Base-by-base conservation (phyloP, 1,140 invertebrate genomes). In the Drosophila subobscura region DNA sequence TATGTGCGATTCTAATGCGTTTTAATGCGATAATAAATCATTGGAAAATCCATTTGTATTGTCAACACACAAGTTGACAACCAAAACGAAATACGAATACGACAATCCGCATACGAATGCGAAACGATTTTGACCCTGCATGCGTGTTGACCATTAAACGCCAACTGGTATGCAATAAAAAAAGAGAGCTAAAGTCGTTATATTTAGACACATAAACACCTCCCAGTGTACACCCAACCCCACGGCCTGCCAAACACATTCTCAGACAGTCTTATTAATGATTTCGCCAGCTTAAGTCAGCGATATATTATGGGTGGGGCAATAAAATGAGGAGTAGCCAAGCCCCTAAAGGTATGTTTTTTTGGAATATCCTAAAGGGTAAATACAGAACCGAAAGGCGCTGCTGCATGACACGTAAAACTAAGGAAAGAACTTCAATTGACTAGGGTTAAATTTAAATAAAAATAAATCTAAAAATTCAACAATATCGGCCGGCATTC, bases 11-110 rank as follows among this genome's bases (percentile, higher is more conserved):
- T 74, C 72, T 79, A 83, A 89, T 91, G 86, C 89, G 73, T 73
- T 88, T 79, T 89, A 89, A 89, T 90, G 72, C 79, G 72, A 81
- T 83, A 88, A 88, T 86, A 90, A 88, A 91, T 90, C 86, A 90
- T 90, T 79, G 77, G 56, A 79, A 79, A 77, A 85, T 75, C 85
- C 85, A 89, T 89, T 89, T 81, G 75, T 89, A 89, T 89, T 89
- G 85, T 89, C 85, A 89, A 89, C 85, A 89, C 85, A 89, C 73
- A 84, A 80, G 81, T 75, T 59, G 81, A 86, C 81, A 85, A 57
- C 77, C 60, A 45, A 64, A 46, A 72, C 49, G 67, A 72, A 20
- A 20, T 20, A 20, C 16, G 16, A 20, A 20, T 20, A 1, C 16
- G 16, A 20, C 16, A 20, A 20, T 20, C 16, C 16, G 16, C 16